These are phyloP conservation scores for Phlogophora meticulosa DNA, from an alignment of 2,888 invertebrate species.

Conservation along the genomic window DNA sequence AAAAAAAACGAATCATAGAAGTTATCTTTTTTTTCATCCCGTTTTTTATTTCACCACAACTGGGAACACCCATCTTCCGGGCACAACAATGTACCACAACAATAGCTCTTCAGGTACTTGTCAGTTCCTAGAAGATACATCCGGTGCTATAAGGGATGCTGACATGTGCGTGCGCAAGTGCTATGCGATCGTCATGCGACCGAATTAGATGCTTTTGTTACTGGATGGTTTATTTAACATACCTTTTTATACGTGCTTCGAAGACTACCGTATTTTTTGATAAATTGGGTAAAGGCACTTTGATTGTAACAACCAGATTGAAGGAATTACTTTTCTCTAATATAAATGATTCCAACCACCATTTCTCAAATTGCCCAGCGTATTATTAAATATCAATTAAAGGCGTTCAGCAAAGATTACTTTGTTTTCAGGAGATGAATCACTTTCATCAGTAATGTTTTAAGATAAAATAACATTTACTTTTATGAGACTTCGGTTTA, in stretches of 20 bases:
- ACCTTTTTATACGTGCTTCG: not conserved
- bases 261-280: no score
- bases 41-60: slow-evolving; percentile 25
- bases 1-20: slow-evolving; percentile 12
- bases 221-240: slow-evolving; percentile 4
- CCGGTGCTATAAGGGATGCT: slow-evolving; percentile 68
- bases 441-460: not conserved
- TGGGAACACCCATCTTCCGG: slow-evolving; percentile 45
- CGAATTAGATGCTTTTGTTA: slow-evolving; percentile 35
- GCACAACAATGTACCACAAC: slow-evolving; percentile 48
- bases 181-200: slow-evolving; percentile 2
- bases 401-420: not conserved
- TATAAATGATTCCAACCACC: no score
- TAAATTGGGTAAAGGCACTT: no score
- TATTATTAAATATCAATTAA: no score
- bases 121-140: slow-evolving; percentile 63
- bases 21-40: slow-evolving; percentile 12
- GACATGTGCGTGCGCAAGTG: slow-evolving; percentile 65
- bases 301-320: no score
- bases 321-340: no score
- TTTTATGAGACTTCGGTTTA: not conserved
- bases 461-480: not conserved
- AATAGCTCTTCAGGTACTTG: slow-evolving; percentile 59
- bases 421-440: not conserved
- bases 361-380: no score